phyloP scores from a whole-genome alignment of 2,888 invertebrate genomes.

The Trichacis sp. region DNA sequence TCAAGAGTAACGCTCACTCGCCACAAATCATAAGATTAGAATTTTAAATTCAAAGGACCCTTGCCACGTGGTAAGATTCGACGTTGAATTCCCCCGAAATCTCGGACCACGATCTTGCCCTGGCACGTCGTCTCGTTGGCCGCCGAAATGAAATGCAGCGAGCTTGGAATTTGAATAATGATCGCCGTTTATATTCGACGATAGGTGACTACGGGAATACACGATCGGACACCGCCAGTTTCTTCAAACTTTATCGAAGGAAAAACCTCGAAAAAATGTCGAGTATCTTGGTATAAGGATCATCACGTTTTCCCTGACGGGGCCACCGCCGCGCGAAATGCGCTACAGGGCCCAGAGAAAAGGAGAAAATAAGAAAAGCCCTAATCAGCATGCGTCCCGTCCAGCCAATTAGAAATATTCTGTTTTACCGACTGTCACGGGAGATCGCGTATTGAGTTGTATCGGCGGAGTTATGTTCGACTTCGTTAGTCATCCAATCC shows the following conservation, averaged over 20 bases:
- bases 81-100: constrained; percentile 62
- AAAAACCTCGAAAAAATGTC: not conserved
- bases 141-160: constrained; percentile 52
- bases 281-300: constrained; percentile 15
- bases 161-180: constrained; percentile 62
- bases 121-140: constrained; percentile 43
- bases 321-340: not conserved
- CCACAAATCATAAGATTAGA: constrained; percentile 69
- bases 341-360: not conserved
- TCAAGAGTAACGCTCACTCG: constrained; percentile 53
- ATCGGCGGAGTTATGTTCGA: constrained; percentile 67
- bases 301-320: not conserved
- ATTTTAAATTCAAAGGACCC: constrained; percentile 62
- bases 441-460: constrained; percentile 67
- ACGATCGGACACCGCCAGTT: constrained; percentile 6
- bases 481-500: constrained; percentile 59
- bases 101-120: constrained; percentile 61
- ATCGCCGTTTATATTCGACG: constrained; percentile 48
- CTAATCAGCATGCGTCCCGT: constrained; percentile 67
- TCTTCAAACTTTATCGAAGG: constrained; percentile 16
- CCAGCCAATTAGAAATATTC: constrained; percentile 68
- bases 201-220: constrained; percentile 22
- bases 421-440: constrained; percentile 68
- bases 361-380: constrained; percentile 58
- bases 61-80: constrained; percentile 49